A percentile compares a stretch with the other conserved stretches of the same genome.
phyloP scores from a whole-genome alignment of 2,113 vertebrate species.

The Oncorhynchus gorbuscha region DNA sequence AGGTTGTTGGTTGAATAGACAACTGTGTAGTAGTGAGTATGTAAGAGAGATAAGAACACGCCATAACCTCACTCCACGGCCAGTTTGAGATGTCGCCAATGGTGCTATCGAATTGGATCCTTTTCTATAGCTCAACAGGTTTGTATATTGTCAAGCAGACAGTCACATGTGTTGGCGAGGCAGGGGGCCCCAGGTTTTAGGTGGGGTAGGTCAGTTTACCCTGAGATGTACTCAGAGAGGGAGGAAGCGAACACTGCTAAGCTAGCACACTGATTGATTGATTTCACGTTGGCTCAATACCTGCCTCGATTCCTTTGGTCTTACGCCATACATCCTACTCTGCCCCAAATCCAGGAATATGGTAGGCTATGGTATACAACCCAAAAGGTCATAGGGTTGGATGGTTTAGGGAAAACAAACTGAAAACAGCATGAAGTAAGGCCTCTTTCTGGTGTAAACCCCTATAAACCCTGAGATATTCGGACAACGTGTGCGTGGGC shows the following conservation, averaged over 20 bases:
- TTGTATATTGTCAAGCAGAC: too few relatives aligned
- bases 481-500: conserved; percentile 28
- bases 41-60: too few relatives aligned
- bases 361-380: conserved; percentile 29
- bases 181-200: too few relatives aligned
- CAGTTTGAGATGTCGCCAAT: too few relatives aligned
- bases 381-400: conserved; percentile 29
- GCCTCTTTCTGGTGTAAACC: conserved; percentile 2
- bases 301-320: background rate
- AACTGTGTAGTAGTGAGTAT: background rate
- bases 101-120: too few relatives aligned
- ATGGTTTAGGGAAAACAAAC: background rate
- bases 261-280: too few relatives aligned
- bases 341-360: background rate
- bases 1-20: background rate
- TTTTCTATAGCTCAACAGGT: too few relatives aligned
- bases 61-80: too few relatives aligned
- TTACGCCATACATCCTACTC: background rate
- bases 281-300: background rate
- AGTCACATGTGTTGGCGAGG: too few relatives aligned
- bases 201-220: too few relatives aligned
- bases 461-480: conserved; percentile 18
- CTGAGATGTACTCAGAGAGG: too few relatives aligned
- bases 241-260: too few relatives aligned
- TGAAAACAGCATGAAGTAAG: background rate